A percentile compares a stretch with the other conserved stretches of the same genome.
These are phyloP conservation scores for Melinopterus prodromus DNA, from an alignment of 2,888 invertebrate species.

Conservation along the genomic window DNA sequence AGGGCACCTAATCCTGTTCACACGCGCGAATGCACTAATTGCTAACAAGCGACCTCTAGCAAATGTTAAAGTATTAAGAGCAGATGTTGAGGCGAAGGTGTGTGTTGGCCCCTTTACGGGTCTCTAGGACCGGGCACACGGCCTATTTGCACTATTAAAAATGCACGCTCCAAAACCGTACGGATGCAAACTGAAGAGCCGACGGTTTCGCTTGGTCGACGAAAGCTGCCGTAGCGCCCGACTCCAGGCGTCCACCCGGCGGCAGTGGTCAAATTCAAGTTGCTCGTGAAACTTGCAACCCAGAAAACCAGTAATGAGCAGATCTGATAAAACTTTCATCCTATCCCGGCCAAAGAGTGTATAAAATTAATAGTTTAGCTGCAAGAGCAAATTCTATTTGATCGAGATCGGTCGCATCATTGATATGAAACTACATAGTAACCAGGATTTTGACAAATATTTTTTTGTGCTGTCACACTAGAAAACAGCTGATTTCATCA, in stretches of 20 bases:
- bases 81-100: not conserved
- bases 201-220: not conserved
- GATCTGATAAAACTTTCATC: conserved; percentile 57
- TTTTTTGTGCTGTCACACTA: no score
- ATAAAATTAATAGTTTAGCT: no score
- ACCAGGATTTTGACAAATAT: no score
- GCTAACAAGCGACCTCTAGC: not conserved
- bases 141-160: conserved; percentile 4
- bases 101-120: not conserved
- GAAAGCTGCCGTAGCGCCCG: not conserved
- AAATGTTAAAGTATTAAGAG: not conserved
- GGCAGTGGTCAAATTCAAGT: conserved; percentile 45
- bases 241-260: conserved; percentile 23
- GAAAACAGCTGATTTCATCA: no score
- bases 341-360: conserved; percentile 8
- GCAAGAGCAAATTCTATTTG: no score
- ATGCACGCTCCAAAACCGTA: not conserved
- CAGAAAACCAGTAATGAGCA: conserved; percentile 58
- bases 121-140: not conserved
- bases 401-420: no score
- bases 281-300: conserved; percentile 54
- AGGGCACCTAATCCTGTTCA: not conserved
- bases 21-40: not conserved
- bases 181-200: conserved; percentile 4
- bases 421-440: no score